These are phyloP conservation scores for Corythornis cristatus DNA, from an alignment of 2,113 vertebrate genomes.

Conservation along the genomic window DNA sequence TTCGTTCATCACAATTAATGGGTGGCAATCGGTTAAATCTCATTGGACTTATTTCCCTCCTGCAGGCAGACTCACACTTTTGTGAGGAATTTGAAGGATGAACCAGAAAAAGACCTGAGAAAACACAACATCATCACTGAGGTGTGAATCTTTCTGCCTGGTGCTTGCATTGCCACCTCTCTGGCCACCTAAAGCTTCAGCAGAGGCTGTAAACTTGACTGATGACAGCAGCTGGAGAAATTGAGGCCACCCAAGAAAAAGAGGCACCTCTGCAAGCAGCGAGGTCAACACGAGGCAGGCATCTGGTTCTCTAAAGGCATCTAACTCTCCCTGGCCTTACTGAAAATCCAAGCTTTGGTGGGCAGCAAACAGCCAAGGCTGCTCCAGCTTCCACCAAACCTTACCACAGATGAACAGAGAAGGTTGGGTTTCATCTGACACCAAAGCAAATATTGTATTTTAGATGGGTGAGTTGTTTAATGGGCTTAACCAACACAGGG, in stretches of 20 bases:
- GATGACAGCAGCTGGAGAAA: conserved; percentile 56
- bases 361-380: background rate
- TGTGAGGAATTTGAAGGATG: background rate
- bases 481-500: background rate
- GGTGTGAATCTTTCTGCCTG: background rate
- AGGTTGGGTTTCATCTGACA: background rate
- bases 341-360: background rate
- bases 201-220: conserved; percentile 33
- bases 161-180: background rate
- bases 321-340: background rate
- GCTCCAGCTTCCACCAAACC: background rate
- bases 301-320: background rate
- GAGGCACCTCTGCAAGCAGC: background rate
- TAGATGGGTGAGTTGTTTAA: background rate
- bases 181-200: background rate
- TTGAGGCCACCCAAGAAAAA: conserved; percentile 15
- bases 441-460: background rate
- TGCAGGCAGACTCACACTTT: background rate
- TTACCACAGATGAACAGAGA: background rate
- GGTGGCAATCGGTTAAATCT: background rate
- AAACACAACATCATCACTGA: conserved; percentile 33
- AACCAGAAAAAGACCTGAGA: conserved; percentile 49
- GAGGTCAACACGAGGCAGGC: background rate
- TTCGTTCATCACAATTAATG: background rate
- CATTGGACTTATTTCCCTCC: background rate